phyloP scores from a whole-genome alignment of 2,888 invertebrate species.

The Noctua fimbriata region DNA sequence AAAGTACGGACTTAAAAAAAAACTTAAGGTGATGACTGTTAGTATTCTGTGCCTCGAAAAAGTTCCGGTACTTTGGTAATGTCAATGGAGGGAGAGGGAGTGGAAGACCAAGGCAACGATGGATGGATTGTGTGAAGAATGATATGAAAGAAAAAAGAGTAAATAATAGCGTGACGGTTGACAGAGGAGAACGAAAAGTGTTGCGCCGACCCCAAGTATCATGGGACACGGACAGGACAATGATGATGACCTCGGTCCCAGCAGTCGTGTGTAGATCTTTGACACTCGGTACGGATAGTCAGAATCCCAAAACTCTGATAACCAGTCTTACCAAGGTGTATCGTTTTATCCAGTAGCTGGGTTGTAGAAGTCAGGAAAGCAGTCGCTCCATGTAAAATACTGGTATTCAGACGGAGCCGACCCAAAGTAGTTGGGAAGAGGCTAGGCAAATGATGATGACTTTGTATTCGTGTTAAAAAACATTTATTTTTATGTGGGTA shows the following conservation, averaged over 20 bases:
- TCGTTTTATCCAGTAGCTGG: too few species aligned
- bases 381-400: not conserved
- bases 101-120: too few species aligned
- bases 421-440: not conserved
- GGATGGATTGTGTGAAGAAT: too few species aligned
- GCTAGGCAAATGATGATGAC: not conserved
- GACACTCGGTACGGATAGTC: too few species aligned
- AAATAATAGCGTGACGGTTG: too few species aligned
- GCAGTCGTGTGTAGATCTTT: not conserved
- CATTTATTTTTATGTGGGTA: not conserved
- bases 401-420: not conserved
- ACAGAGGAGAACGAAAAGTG: too few species aligned
- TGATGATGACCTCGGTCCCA: not conserved
- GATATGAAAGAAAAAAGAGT: too few species aligned
- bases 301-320: not conserved
- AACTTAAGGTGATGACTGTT: not conserved
- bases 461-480: not conserved
- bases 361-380: not conserved
- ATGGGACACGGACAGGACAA: too few species aligned
- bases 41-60: too few species aligned
- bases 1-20: not conserved
- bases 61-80: too few species aligned
- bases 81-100: too few species aligned
- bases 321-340: not conserved
- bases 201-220: too few species aligned